Evolutionary conservation across 2,888 invertebrate species (phyloP).

Genomic region (Parnassius smintheus): DNA sequence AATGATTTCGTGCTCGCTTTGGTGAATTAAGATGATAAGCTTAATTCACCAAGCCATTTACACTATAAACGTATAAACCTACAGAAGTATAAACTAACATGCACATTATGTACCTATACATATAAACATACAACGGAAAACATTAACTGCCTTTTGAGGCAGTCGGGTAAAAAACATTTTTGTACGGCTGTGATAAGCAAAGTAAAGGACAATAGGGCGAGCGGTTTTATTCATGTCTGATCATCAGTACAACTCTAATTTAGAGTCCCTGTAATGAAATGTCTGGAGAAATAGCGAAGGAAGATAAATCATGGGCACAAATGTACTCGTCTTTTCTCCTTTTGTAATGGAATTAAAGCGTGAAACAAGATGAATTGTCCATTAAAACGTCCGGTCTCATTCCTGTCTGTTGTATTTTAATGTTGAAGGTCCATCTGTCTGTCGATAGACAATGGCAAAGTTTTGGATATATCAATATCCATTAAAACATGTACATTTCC

Average conservation of each 20-base stretch:
- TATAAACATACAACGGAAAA: no score
- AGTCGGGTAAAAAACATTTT: no score
- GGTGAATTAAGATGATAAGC: no score
- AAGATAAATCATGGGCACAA: constrained; percentile 22
- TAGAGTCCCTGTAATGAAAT: constrained; percentile 7
- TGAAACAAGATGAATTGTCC: constrained; percentile 23
- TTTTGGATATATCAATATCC: no score
- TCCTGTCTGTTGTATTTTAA: constrained; percentile 24
- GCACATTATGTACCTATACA: no score
- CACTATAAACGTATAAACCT: no score
- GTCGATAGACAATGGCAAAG: no score
- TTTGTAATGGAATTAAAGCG: constrained; percentile 23
- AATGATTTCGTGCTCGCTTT: no score
- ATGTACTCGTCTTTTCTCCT: constrained; percentile 13
- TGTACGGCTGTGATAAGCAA: neutral
- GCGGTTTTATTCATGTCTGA: neutral
- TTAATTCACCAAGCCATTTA: no score
- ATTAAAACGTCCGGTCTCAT: constrained; percentile 16
- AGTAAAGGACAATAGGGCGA: neutral
- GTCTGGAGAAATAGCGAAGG: constrained; percentile 14
- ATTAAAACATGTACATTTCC: no score
- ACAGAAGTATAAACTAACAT: no score
- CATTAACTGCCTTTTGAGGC: no score
- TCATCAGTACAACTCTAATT: constrained; percentile 1
- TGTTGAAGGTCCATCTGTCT: neutral